Conservation (phyloP, 1,140 invertebrate genomes). For the Hylyphantes graminicola region DNA sequence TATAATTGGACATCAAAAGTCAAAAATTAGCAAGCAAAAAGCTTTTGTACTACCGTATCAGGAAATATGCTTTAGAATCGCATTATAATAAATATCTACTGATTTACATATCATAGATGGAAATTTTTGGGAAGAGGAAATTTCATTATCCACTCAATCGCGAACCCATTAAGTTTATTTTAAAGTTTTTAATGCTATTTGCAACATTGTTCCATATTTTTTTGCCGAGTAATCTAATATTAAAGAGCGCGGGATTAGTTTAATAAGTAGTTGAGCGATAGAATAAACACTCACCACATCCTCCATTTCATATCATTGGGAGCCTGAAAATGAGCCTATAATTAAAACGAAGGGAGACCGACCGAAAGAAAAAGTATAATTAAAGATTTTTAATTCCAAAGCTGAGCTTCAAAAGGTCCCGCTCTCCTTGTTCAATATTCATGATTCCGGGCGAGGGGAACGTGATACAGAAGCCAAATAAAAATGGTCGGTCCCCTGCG, state of each 20-base stretch:
- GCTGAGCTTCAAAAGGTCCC: slow-evolving; percentile 29
- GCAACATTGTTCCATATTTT: slow-evolving; percentile 32
- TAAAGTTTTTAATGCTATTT: slow-evolving; percentile 45
- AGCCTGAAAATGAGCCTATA: neutral
- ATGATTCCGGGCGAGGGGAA: slow-evolving; percentile 32
- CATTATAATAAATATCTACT: too few species aligned
- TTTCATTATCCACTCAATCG: neutral
- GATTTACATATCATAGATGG: too few species aligned
- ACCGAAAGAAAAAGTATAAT: slow-evolving; percentile 42
- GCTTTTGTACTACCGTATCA: too few species aligned
- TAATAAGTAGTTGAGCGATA: slow-evolving; percentile 32
- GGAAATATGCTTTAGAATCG: too few species aligned
- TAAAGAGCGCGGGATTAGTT: slow-evolving; percentile 21
- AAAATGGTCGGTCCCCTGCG: slow-evolving; percentile 38
- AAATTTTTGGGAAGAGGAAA: neutral
- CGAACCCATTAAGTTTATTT: slow-evolving; percentile 24
- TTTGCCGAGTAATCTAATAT: slow-evolving; percentile 46
- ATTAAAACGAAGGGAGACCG: slow-evolving; percentile 33
- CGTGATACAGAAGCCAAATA: slow-evolving; percentile 45
- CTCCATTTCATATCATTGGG: slow-evolving; percentile 37
- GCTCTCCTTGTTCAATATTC: slow-evolving; percentile 44
- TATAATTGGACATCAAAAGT: too few species aligned
- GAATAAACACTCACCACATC: slow-evolving; percentile 36
- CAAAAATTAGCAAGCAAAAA: too few species aligned
- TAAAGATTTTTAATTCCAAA: slow-evolving; percentile 49